A percentile compares a stretch with the other conserved stretches of the same genome.
Conservation (phyloP, 2,888 invertebrate genomes). For the Nudaria mundana region DNA sequence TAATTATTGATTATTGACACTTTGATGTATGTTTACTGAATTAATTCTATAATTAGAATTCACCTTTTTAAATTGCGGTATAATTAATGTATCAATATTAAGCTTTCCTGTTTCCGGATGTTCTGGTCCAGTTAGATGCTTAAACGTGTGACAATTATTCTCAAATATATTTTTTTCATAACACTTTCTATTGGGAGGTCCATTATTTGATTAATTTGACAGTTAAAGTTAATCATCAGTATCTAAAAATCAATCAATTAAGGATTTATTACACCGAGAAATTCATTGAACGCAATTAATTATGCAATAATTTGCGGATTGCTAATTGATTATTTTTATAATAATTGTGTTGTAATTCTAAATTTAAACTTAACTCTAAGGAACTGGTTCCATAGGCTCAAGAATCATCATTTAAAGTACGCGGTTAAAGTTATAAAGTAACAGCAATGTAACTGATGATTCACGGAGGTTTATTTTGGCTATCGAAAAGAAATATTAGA, state of each 20-base stretch:
- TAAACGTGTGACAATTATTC: conserved; percentile 26
- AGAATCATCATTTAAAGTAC: conserved; percentile 12
- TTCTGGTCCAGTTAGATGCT: conserved; percentile 39
- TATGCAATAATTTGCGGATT: conserved; percentile 24
- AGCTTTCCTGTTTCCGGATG: conserved; percentile 40
- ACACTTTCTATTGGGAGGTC: conserved; percentile 50
- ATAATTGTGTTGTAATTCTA: conserved; percentile 14
- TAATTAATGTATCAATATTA: conserved; percentile 34
- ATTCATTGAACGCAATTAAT: conserved; percentile 32
- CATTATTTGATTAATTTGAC: conserved; percentile 39
- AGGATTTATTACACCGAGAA: conserved; percentile 31
- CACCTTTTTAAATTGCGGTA: conserved; percentile 30
- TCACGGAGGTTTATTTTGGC: conserved; percentile 57
- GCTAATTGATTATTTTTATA: conserved; percentile 18
- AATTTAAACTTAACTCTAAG: conserved; percentile 6
- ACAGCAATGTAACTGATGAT: conserved; percentile 45
- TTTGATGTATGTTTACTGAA: no score
- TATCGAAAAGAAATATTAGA: conserved; percentile 65
- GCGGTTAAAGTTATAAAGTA: conserved; percentile 10
- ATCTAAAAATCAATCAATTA: conserved; percentile 42
- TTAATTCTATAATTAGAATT: no score
- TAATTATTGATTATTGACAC: no score
- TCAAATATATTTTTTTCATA: conserved; percentile 43
- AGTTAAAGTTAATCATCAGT: conserved; percentile 40
- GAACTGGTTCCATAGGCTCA: conserved; percentile 23